Evolutionary conservation across 1,140 invertebrate genomes (phyloP).

Genomic region (Bombus waltoni): DNA sequence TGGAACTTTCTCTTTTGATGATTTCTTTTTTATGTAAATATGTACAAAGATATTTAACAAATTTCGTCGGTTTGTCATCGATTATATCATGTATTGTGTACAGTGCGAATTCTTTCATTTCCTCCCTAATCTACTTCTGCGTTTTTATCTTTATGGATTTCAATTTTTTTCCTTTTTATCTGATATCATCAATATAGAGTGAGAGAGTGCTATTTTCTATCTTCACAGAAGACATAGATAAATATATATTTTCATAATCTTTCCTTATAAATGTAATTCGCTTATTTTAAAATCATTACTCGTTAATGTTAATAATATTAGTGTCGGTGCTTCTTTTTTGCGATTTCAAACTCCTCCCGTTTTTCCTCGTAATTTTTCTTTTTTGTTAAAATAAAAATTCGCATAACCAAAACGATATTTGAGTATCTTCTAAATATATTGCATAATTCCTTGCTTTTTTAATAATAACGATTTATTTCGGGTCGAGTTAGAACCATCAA

Average conservation of each 20-base stretch:
- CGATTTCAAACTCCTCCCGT: constrained; percentile 71
- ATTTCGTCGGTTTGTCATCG: constrained; percentile 67
- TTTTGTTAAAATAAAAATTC: constrained; percentile 64
- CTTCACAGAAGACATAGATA: constrained; percentile 86
- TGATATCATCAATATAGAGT: constrained; percentile 82
- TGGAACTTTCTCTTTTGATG: constrained; percentile 72
- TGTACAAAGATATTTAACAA: constrained; percentile 77
- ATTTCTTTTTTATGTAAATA: constrained; percentile 68
- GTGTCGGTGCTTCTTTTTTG: constrained; percentile 81
- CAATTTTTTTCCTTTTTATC: constrained; percentile 74
- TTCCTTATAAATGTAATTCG: constrained; percentile 83
- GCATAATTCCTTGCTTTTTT: constrained; percentile 36
- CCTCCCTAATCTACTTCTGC: constrained; percentile 76
- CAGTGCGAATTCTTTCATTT: constrained; percentile 66
- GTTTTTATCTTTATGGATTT: constrained; percentile 73
- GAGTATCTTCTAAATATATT: constrained; percentile 63
- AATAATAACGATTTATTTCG: constrained; percentile 34
- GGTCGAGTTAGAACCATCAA: constrained; percentile 54
- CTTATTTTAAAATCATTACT: constrained; percentile 82
- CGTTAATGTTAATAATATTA: constrained; percentile 84
- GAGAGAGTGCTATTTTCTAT: constrained; percentile 83
- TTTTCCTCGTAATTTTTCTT: constrained; percentile 70
- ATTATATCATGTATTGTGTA: constrained; percentile 70
- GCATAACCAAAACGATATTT: constrained; percentile 57
- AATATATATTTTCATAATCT: constrained; percentile 84